Evolutionary conservation across 2,797 vertebrate genomes (phyloP), one percentile per base, ranked within the genome.

Genomic region (Hydrophis major): DNA sequence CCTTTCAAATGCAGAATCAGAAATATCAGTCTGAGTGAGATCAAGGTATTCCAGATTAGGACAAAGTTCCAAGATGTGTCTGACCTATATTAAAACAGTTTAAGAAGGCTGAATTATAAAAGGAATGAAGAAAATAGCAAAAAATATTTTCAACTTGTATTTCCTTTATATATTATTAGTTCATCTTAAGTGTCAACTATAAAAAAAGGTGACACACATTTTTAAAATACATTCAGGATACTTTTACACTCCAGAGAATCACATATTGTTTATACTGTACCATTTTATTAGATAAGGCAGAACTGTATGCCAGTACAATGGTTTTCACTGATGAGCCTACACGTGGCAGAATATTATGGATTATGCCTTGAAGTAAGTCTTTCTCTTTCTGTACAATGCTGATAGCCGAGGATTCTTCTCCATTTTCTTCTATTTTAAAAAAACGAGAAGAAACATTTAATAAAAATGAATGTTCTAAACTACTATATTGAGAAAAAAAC

Each of bases 1-100:
- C 99, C 99, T 99, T 98, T 99, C 99, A 97, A 99, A 99, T 8
- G 99, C 99, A 59, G 97, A 98, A 96, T 99, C 99, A 2, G 98
- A 99, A 94, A 99, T 97, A 93, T 98, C 98, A 0, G 99, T 99
- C 96, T 99, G 99, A 53, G 99, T 99, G 95, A 99, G 98, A 97
- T 99, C 99, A 97, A 99, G 96, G 95, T 99, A 98, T 66, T 98
- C 98, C 96, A 99, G 97, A 92, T 99, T 99, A 86, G 99, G 99
- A 94, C 99, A 99, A 94, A 99, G 97, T 95, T 97, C 98, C 95
- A 99, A 98, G 90, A 99, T 99, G 95, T 99, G 99, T 69, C 99
- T 99, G 78, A 99, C 98, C 99, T 99, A 95, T 50, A 89, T 86
- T n/a, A 92, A 88, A 74, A 90, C 1, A 90, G 90, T 60, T 47